Conservation (phyloP, 2,113 vertebrate species). For the Trematomus loennbergii region DNA sequence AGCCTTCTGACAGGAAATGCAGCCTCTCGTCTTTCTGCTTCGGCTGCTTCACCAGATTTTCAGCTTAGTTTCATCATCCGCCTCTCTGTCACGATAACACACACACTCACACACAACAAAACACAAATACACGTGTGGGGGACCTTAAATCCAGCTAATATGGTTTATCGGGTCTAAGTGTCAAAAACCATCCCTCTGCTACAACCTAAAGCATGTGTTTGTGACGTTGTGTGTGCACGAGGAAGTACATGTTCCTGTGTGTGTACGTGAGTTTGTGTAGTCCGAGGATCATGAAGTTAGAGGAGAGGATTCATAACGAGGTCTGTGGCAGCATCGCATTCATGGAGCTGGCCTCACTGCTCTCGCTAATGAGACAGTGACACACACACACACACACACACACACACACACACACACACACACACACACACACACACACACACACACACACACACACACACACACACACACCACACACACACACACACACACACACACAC, state of each 20-base stretch:
- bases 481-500: no score
- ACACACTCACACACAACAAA: not conserved
- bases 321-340: slow-evolving; percentile 27
- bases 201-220: not conserved
- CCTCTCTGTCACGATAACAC: slow-evolving; percentile 10
- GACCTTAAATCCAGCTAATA: slow-evolving; percentile 20
- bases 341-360: slow-evolving; percentile 48
- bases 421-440: no score
- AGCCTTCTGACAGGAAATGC: slow-evolving; percentile 13
- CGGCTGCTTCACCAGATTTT: slow-evolving; percentile 36
- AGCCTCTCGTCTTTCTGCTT: not conserved
- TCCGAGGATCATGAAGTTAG: slow-evolving; percentile 27
- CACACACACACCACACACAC: no score
- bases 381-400: not conserved
- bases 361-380: slow-evolving; percentile 59
- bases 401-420: slow-evolving; percentile 4
- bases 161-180: slow-evolving; percentile 10
- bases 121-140: not conserved
- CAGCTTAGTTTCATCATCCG: slow-evolving; percentile 59
- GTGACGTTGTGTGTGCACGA: not conserved
- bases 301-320: slow-evolving; percentile 51
- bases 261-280: slow-evolving; percentile 9
- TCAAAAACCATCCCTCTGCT: slow-evolving; percentile 9
- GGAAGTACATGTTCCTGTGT: not conserved
- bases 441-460: no score